Base-by-base conservation (phyloP, 2,797 vertebrate genomes). In the Enteromius mattozi region DNA sequence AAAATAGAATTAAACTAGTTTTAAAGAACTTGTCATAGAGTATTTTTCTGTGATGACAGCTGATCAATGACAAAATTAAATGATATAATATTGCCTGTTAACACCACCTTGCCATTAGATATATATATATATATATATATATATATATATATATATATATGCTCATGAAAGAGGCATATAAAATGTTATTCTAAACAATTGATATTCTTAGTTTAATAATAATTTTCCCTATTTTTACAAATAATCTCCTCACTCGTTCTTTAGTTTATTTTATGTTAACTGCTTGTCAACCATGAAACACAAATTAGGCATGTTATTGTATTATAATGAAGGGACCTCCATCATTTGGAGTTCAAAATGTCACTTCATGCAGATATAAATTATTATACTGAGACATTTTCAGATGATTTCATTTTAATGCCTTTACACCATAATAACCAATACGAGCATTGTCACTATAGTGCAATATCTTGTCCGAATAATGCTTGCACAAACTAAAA, bases 391-490 rank as follows among this genome's bases (percentile, higher is more conserved):
- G 21, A 47, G 13, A 3, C 71, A 16, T 74, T 54, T 84, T 65
- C n/a, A 65, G 61, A 70, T 85, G 27, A 47, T 85, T 54, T 47
- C 2, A 37, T 65, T 86, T 89, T 87, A 87, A 87, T 85, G 63
- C 49, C 85, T 89, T 85, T 21, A 88, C 70, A 82, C 30, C 35
- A 79, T 45, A 40, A 85, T 80, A 82, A 87, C 85, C 86, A 51
- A 14, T 63, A 5, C 75, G 6, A 70, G 80, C 40, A 91, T 89
- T 87, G 91, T 90, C 82, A 54, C 82, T 63, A 81, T 85, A 87
- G 85, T 84, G 82, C 85, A 86, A 83, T 86, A 86, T 82, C 27
- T 71, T 78, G 66, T 76, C 70, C 6, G 24, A 83, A 68, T 80
- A 83, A 76, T 86, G 78, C 82, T 85, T 82, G 82, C 47, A 82